Evolutionary conservation across 2,113 vertebrate species (phyloP).

Genomic region (Callipepla squamata): DNA sequence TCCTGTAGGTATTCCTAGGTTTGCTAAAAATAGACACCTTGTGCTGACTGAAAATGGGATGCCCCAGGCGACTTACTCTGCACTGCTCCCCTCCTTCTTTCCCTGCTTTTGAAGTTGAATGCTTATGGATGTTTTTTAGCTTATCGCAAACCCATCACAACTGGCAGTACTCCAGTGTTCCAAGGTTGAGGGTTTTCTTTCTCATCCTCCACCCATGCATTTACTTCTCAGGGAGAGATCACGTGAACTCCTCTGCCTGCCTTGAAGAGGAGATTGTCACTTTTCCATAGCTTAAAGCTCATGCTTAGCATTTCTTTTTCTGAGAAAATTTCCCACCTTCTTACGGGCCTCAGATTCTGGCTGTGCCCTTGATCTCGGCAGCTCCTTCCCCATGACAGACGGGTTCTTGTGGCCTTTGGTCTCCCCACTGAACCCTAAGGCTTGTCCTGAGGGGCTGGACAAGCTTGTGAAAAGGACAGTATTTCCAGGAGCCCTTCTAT

Average conservation of each 20-base stretch:
- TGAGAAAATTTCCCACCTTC: slow-evolving; percentile 25
- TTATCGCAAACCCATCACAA: slow-evolving; percentile 49
- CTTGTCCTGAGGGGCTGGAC: background rate
- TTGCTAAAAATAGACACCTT: slow-evolving; percentile 61
- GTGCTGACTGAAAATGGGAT: slow-evolving; percentile 19
- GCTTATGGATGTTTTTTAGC: slow-evolving; percentile 49
- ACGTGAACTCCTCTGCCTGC: background rate
- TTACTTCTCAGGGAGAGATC: background rate
- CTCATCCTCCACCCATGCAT: slow-evolving; percentile 61
- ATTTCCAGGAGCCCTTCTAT: background rate
- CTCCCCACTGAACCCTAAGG: background rate
- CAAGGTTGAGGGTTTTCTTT: slow-evolving; percentile 56
- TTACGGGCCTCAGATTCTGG: slow-evolving; percentile 6
- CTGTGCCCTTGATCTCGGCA: slow-evolving; percentile 24
- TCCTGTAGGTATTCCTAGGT: background rate
- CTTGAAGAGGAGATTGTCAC: background rate
- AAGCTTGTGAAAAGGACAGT: background rate
- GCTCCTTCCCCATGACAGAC: background rate
- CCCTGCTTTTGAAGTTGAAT: slow-evolving; percentile 54
- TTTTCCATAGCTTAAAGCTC: background rate
- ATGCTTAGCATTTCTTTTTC: slow-evolving; percentile 13
- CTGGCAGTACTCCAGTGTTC: slow-evolving; percentile 18
- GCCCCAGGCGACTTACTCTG: slow-evolving; percentile 32
- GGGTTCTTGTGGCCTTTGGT: slow-evolving; percentile 3
- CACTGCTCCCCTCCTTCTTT: slow-evolving; percentile 45